Conservation (phyloP, 2,113 vertebrate genomes). For the Festucalex cinctus region DNA sequence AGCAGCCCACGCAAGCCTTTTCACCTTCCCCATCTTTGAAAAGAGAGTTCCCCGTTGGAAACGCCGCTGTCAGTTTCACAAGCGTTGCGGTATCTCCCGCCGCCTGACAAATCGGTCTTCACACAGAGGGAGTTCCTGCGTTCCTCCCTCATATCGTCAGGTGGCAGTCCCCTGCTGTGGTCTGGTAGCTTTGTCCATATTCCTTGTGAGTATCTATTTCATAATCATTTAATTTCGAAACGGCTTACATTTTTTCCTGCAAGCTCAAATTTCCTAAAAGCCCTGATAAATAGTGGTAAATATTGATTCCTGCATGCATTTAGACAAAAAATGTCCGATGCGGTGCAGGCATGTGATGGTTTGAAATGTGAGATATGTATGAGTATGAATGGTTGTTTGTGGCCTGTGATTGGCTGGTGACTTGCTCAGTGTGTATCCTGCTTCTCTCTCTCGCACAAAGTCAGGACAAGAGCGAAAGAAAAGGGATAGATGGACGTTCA, state of each 20-base stretch:
- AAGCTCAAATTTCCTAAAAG: neutral
- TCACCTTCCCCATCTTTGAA: slow-evolving; percentile 36
- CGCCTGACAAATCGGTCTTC: slow-evolving; percentile 1
- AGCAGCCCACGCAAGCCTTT: slow-evolving; percentile 21
- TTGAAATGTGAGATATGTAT: neutral
- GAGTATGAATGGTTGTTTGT: no score
- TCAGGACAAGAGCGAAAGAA: no score
- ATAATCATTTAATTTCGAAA: neutral
- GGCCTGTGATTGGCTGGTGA: no score
- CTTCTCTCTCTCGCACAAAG: no score
- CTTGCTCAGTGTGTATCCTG: no score
- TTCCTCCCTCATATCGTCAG: neutral
- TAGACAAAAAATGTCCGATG: neutral
- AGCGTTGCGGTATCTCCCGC: slow-evolving; percentile 17
- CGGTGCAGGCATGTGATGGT: neutral
- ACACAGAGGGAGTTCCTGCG: neutral
- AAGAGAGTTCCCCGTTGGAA: slow-evolving; percentile 45
- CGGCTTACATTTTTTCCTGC: neutral
- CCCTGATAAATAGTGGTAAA: neutral
- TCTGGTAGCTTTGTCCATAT: neutral
- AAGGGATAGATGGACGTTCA: no score
- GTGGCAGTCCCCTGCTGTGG: neutral
- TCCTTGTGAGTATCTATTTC: neutral
- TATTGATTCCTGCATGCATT: neutral
- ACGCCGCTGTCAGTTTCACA: slow-evolving; percentile 39